Percentiles rank a stretch among this genome's conserved stretches.
These are phyloP conservation scores for Alosa sapidissima DNA, from an alignment of 2,797 vertebrate species.

Conservation along the genomic window DNA sequence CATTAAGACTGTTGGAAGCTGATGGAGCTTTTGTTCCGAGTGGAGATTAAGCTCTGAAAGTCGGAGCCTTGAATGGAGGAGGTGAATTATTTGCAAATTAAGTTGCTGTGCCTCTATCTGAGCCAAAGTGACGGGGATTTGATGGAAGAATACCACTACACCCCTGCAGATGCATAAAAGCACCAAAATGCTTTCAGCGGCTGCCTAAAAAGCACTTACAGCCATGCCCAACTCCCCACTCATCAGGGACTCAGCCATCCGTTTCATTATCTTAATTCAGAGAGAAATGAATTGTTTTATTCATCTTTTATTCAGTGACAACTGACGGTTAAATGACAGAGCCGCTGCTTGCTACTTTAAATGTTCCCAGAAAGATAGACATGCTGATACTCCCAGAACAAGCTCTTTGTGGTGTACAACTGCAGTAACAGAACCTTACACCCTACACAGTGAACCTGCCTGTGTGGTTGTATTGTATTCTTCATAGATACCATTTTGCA, in stretches of 20 bases:
- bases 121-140: conserved; percentile 3
- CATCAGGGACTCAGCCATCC: background rate
- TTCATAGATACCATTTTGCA: background rate
- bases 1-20: background rate
- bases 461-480: background rate
- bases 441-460: background rate
- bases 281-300: background rate
- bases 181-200: background rate
- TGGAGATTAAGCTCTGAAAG: conserved; percentile 39
- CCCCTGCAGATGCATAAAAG: background rate
- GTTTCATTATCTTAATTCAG: background rate
- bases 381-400: background rate
- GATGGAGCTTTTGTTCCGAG: conserved; percentile 28
- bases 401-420: background rate
- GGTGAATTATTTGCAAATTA: conserved; percentile 45
- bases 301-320: background rate
- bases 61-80: conserved; percentile 36
- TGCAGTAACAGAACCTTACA: background rate
- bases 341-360: background rate
- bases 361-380: background rate
- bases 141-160: conserved; percentile 6
- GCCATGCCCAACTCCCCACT: background rate
- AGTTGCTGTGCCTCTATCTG: conserved; percentile 31
- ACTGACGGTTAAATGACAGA: background rate
- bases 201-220: conserved; percentile 1